Base-by-base conservation (phyloP, 2,888 invertebrate genomes). In the Tinea pellionella region DNA sequence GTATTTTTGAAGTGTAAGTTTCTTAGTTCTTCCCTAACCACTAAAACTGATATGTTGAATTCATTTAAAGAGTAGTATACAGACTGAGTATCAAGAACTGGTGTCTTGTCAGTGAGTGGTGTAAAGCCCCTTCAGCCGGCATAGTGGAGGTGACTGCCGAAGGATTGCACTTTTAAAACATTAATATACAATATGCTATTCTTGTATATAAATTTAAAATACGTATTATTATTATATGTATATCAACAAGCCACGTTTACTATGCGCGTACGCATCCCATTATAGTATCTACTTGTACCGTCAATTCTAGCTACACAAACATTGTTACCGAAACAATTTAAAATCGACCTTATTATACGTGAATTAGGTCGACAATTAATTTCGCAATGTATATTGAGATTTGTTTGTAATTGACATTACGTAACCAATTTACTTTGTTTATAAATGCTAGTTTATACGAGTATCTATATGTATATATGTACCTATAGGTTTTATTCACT, bases 161-260 rank as follows among this genome's bases (percentile, higher is more conserved):
- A n/a, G n/a, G n/a, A n/a, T n/a, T n/a, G n/a, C n/a, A n/a, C n/a
- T n/a, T n/a, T n/a, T n/a, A 24, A 3, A 24, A 24, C 24, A 24
- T 24, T 24, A 24, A 24, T 3, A 24, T 24, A 6, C 24, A 24
- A 24, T n/a, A 24, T 3, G 24, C 2, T 24, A 24, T 24, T 24
- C 24, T 24, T 24, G 24, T 6, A 24, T 24, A 24, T 24, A 24
- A 24, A 24, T 24, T 24, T 24, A 24, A 24, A 3, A 24, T 24
- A 24, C 6, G 3, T 24, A 24, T 24, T 6, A 24, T 24, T 37
- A 4, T 32, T 16, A 29, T 16, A 57, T 32, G 1, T 57, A 32
- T 57, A 55, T 55, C 16, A 42, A 16, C 53, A 55, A 15, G 57
- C 57, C 57, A 57, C 57, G 57, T 57, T 57, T 57, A 57, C 57